These are phyloP conservation scores for Cydia amplana DNA, from an alignment of 1,140 invertebrate genomes.

Conservation along the genomic window DNA sequence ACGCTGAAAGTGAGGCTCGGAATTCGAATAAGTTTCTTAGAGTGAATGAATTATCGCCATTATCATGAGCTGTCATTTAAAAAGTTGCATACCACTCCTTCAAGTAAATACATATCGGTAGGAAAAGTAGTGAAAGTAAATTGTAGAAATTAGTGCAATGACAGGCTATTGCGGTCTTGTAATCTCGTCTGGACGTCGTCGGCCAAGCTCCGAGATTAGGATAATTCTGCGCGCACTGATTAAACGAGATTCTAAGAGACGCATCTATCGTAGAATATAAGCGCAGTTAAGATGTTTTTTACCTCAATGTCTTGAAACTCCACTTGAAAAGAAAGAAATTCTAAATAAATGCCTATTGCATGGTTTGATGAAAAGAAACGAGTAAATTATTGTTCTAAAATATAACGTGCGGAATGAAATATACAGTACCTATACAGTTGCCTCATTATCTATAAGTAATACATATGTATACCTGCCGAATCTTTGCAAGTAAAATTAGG, in stretches of 20 bases:
- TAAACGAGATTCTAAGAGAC: background rate
- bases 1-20: background rate
- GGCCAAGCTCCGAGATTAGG: background rate
- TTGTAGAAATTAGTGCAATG: slow-evolving; percentile 7
- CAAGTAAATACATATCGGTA: background rate
- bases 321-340: slow-evolving; percentile 10
- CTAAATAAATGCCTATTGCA: background rate
- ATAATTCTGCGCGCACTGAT: background rate
- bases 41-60: background rate
- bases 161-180: slow-evolving; percentile 1
- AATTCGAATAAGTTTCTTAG: background rate
- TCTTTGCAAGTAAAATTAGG: no score
- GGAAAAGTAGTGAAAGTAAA: background rate
- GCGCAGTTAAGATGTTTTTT: background rate
- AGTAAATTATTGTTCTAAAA: background rate
- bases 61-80: background rate
- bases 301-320: background rate
- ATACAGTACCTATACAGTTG: background rate
- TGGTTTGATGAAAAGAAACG: background rate
- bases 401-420: background rate
- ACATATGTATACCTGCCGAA: no score
- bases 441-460: no score
- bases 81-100: background rate
- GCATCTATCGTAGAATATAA: background rate
- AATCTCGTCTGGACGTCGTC: background rate